phyloP scores from a whole-genome alignment of 2,113 vertebrate genomes.

The Syngnathus typhle region DNA sequence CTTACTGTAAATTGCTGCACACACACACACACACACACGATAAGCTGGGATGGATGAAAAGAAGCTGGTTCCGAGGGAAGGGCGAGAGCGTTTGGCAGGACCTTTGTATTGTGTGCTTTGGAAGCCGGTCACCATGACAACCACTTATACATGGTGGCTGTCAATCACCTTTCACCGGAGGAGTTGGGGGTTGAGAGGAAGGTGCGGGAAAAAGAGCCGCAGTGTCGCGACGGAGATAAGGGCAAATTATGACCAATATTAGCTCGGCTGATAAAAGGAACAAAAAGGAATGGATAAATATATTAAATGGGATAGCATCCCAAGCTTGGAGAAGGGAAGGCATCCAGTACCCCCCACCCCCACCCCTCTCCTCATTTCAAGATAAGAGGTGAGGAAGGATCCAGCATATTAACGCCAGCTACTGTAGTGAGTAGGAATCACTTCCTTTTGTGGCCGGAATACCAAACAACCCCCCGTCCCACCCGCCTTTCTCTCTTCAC shows the following conservation, averaged over 20 bases:
- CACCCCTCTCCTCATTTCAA: slow-evolving; percentile 50
- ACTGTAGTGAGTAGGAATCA: slow-evolving; percentile 48
- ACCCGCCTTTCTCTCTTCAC: slow-evolving; percentile 36
- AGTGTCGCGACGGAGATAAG: slow-evolving; percentile 63
- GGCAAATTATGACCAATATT: slow-evolving; percentile 75
- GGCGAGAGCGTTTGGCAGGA: background rate
- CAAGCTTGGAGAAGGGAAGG: slow-evolving; percentile 56
- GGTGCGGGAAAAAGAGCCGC: slow-evolving; percentile 40
- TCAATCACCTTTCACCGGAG: slow-evolving; percentile 66
- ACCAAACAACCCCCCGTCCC: slow-evolving; percentile 45
- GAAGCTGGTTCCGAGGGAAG: background rate
- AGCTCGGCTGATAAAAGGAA: slow-evolving; percentile 65
- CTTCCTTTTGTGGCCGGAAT: slow-evolving; percentile 56
- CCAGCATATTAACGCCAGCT: slow-evolving; percentile 51
- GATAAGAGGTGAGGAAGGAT: slow-evolving; percentile 61
- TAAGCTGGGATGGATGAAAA: slow-evolving; percentile 7
- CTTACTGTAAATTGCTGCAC: background rate
- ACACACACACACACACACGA: background rate
- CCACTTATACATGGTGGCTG: slow-evolving; percentile 63
- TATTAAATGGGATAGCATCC: slow-evolving; percentile 69
- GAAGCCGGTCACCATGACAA: slow-evolving; percentile 79
- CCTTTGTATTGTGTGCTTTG: background rate
- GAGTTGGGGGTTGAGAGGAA: slow-evolving; percentile 39
- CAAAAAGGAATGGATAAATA: slow-evolving; percentile 72
- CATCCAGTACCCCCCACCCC: slow-evolving; percentile 45